phyloP scores from a whole-genome alignment of 2,888 invertebrate genomes.

The Maniola hyperantus region DNA sequence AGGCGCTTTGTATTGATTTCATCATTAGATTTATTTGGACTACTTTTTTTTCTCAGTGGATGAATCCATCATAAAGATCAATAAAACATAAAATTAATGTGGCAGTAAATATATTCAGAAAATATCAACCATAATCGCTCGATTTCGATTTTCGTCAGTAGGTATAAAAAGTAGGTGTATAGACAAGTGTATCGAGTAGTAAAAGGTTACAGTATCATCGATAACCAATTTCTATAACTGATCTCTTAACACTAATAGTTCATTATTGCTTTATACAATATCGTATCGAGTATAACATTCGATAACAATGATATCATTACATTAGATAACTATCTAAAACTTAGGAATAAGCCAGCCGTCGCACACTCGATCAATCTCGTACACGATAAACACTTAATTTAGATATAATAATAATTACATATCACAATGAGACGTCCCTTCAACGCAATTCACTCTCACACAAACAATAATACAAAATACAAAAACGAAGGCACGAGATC shows the following conservation, averaged over 20 bases:
- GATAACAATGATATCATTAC: slow-evolving; percentile 68
- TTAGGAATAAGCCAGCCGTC: slow-evolving; percentile 69
- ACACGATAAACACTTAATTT: slow-evolving; percentile 80
- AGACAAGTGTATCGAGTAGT: slow-evolving; percentile 62
- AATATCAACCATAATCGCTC: slow-evolving; percentile 77
- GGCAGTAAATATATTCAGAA: slow-evolving; percentile 82
- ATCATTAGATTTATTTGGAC: not conserved
- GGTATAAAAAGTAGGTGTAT: slow-evolving; percentile 60
- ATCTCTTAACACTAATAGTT: slow-evolving; percentile 73
- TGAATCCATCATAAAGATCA: slow-evolving; percentile 16
- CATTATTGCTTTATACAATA: slow-evolving; percentile 80
- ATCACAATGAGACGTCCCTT: slow-evolving; percentile 82
- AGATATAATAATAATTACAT: slow-evolving; percentile 81
- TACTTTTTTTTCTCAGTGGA: not conserved
- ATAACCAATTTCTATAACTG: slow-evolving; percentile 68
- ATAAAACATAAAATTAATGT: slow-evolving; percentile 58
- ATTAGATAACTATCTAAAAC: slow-evolving; percentile 65
- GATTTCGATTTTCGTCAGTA: slow-evolving; percentile 57
- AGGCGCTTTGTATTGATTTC: slow-evolving; percentile 7
- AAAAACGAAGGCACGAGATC: slow-evolving; percentile 81
- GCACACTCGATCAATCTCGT: slow-evolving; percentile 71
- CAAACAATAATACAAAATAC: slow-evolving; percentile 67
- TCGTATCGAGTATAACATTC: slow-evolving; percentile 74
- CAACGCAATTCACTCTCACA: slow-evolving; percentile 74
- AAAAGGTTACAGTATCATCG: slow-evolving; percentile 71